phyloP scores from a whole-genome alignment of 2,797 vertebrate genomes.

The Limosa lapponica region DNA sequence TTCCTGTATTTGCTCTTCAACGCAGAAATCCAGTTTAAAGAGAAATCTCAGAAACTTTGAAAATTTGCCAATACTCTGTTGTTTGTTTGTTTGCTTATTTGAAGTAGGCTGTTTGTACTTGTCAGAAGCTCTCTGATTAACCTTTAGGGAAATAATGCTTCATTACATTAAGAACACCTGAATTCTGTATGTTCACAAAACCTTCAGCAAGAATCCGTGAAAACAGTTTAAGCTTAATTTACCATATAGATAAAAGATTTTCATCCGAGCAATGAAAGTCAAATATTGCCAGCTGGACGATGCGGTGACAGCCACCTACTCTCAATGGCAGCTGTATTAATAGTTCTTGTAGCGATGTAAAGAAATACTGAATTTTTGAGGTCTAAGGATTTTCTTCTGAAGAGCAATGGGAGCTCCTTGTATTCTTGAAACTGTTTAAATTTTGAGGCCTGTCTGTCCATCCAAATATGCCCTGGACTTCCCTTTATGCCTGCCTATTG shows the following conservation, averaged over 20 bases:
- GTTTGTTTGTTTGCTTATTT: neutral
- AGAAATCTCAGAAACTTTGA: neutral
- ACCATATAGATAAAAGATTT: neutral
- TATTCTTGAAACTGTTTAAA: neutral
- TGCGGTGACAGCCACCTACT: neutral
- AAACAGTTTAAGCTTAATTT: neutral
- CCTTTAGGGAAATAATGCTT: neutral
- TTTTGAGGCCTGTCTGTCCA: neutral
- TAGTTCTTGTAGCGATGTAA: neutral
- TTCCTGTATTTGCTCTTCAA: neutral
- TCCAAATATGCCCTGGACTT: neutral
- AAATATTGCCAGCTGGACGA: neutral
- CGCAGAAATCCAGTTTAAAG: neutral
- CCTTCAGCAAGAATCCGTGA: neutral
- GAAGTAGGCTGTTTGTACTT: neutral
- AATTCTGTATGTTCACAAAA: neutral
- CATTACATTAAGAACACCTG: neutral
- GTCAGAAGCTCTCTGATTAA: neutral
- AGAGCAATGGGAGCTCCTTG: neutral
- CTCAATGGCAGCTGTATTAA: neutral
- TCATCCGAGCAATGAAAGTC: neutral
- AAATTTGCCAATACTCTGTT: neutral
- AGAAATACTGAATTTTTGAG: neutral
- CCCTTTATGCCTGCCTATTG: neutral
- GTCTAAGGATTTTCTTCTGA: neutral